Conservation (phyloP, 2,797 vertebrate genomes). For the Neosilurus mollespiculum region DNA sequence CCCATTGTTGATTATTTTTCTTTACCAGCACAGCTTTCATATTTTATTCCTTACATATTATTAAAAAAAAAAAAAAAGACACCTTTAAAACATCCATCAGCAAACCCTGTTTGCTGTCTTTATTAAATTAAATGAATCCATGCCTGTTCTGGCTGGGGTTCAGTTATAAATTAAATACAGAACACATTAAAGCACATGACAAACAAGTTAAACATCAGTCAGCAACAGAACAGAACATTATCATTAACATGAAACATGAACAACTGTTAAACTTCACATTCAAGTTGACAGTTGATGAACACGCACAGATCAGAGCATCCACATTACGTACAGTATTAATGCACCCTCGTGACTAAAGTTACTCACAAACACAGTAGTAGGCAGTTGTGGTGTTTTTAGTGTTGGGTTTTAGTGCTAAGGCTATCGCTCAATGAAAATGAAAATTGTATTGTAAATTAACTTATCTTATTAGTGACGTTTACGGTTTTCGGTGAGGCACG, state of each 20-base stretch:
- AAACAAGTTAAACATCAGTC: not conserved
- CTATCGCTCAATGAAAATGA: not conserved
- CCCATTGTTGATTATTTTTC: not conserved
- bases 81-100: slow-evolving; percentile 3
- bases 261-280: not conserved
- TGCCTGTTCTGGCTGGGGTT: not conserved
- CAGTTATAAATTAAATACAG: slow-evolving; percentile 15
- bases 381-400: slow-evolving; percentile 10
- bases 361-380: not conserved
- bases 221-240: not conserved
- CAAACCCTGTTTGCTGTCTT: slow-evolving; percentile 22
- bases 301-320: not conserved
- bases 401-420: not conserved
- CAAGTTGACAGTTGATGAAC: not conserved
- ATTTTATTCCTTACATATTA: not conserved
- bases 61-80: not conserved
- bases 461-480: not conserved
- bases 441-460: not conserved
- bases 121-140: slow-evolving; percentile 33
- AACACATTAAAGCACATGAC: not conserved
- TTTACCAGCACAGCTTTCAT: not conserved
- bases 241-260: slow-evolving; percentile 10
- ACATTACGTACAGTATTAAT: slow-evolving; percentile 19
- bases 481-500: not conserved
- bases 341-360: slow-evolving; percentile 30